Base-by-base conservation (phyloP, 2,113 vertebrate species). In the Cervus canadensis region DNA sequence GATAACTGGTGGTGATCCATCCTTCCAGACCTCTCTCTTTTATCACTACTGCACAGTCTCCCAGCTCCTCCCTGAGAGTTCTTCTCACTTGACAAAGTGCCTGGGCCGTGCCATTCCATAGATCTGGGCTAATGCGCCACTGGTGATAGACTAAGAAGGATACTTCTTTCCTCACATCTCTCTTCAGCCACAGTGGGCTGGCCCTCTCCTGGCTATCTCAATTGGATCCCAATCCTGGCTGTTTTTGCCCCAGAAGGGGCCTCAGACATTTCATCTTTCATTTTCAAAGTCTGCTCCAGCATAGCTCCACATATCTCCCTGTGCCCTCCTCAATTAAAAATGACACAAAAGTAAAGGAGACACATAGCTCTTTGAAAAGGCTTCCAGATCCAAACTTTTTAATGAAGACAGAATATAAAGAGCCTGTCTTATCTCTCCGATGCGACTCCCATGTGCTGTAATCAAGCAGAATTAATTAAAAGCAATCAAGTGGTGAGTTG, bases 401-500 rank as follows among this genome's bases (percentile, higher is more conserved):
- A 98, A 98, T 98, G 98, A 98, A 98, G 98, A 98, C 95, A 76
- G 97, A 98, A 98, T 98, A 98, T 97, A 98, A 98, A 98, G 96
- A 98, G 96, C 95, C 76, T 81, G 93, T 98, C 98, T 98, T 98
- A 97, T 98, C 98, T 98, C 93, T 97, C 87, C 25, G 81, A 98
- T 97, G 97, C 0, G 64, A 95, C 97, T 98, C 98, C 97, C 98
- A 96, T 98, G 96, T 97, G 98, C 98, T 98, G 96, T 98, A 98
- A 98, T 98, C 98, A 98, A 98, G 98, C 98, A 97, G 98, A 98
- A 98, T 98, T 98, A 98, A 98, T 98, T 98, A 98, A 98, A 98
- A 97, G 98, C 98, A 98, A 98, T 98, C 97, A 98, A 98, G 96
- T 98, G 96, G 98, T 28, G 86, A 97, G 97, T 97, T 98, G 98